Evolutionary conservation across 2,888 invertebrate species (phyloP).

Genomic region (Chalcosyrphus nemorum): DNA sequence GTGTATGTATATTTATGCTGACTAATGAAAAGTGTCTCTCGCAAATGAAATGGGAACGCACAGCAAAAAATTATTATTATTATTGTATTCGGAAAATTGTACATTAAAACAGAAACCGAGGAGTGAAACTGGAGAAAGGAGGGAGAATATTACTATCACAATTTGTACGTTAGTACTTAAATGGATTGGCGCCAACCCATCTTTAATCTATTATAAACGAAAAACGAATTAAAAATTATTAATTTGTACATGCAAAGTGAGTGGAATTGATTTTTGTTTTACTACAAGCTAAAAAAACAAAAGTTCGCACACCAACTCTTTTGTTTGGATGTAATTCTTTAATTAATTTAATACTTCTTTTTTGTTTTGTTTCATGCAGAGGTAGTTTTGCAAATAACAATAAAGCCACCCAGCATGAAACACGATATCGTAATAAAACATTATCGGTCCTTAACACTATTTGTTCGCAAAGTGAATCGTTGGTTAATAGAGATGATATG

Average conservation of each 20-base stretch:
- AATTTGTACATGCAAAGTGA: slow-evolving; percentile 40
- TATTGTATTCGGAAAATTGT: slow-evolving; percentile 57
- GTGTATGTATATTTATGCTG: not conserved
- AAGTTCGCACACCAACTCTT: slow-evolving; percentile 25
- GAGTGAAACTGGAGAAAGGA: not conserved
- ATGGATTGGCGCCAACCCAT: slow-evolving; percentile 29
- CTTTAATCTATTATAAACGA: slow-evolving; percentile 40
- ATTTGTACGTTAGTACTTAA: not conserved
- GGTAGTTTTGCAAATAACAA: not conserved
- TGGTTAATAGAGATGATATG: no score
- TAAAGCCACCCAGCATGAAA: not conserved
- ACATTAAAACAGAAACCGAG: slow-evolving; percentile 13
- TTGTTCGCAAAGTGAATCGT: not conserved
- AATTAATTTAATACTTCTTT: not conserved
- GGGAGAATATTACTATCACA: not conserved
- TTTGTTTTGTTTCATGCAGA: not conserved
- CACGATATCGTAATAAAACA: not conserved
- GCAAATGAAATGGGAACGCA: slow-evolving; percentile 59
- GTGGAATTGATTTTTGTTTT: slow-evolving; percentile 1
- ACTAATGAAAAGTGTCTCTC: slow-evolving; percentile 65
- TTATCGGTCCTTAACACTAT: not conserved
- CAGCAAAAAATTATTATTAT: no score
- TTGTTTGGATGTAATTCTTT: slow-evolving; percentile 6
- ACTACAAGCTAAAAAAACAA: no score
- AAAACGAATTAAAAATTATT: slow-evolving; percentile 40